These are phyloP conservation scores for Stenchaetothrips biformis DNA, from an alignment of 2,888 invertebrate genomes.

Conservation along the genomic window DNA sequence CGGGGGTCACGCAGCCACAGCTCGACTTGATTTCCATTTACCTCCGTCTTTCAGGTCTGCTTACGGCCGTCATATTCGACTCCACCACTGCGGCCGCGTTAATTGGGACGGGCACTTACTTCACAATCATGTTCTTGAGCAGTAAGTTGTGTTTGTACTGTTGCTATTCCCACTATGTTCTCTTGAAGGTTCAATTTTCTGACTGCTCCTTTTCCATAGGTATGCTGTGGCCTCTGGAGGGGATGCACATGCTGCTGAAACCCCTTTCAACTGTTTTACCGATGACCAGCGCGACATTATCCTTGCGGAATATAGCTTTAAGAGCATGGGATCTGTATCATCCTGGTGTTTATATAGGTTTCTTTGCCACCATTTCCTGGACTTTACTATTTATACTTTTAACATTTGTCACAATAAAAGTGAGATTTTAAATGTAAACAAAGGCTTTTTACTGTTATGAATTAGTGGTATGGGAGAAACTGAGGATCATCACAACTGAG, in stretches of 20 bases:
- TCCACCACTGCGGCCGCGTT: neutral
- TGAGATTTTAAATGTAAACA: neutral
- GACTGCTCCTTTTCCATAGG: neutral
- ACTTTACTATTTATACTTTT: neutral
- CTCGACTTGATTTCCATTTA: too few relatives aligned
- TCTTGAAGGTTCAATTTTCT: neutral
- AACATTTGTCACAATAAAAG: conserved; percentile 1
- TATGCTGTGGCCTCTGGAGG: conserved; percentile 5
- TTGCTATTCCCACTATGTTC: neutral
- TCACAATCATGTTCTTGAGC: neutral
- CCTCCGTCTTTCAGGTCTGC: neutral
- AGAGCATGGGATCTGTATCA: neutral
- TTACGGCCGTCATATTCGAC: neutral
- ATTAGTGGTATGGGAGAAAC: neutral
- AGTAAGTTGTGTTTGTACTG: neutral
- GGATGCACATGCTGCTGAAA: neutral
- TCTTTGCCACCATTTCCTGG: neutral
- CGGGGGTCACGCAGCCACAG: too few relatives aligned
- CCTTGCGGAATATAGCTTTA: neutral
- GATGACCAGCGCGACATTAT: neutral
- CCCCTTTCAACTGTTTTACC: neutral
- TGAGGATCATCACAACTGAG: neutral
- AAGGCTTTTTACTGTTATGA: neutral
- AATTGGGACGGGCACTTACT: neutral
- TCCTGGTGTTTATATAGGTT: neutral